Evolutionary conservation across 1,140 invertebrate species (phyloP), one percentile per base, ranked within the genome.

Genomic region (Drosophila bocqueti): DNA sequence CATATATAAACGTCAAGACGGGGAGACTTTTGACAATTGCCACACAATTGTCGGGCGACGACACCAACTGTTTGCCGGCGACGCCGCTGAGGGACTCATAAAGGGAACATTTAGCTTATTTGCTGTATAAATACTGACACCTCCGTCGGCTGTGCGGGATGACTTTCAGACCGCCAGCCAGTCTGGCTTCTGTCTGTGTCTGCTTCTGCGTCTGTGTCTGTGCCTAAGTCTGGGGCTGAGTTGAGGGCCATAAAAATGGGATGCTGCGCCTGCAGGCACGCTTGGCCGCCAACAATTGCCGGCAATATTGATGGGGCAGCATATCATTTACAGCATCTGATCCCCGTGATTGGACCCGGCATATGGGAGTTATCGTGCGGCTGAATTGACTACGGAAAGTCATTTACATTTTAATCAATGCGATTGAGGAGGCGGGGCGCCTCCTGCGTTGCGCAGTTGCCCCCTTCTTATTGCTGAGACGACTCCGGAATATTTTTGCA

Each of bases 41-140:
- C 84, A 72, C 81, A 87, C 84, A 89, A 89, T 89, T 89, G 84
- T 89, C 85, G 82, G 58, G 64, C 62, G 42, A 68, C 52, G 83
- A 46, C 74, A 64, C 61, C 52, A 54, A 57, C 62, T 82, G 55
- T 46, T 60, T 77, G 78, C 66, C 74, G 47, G 66, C 79, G 58
- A 43, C 61, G 43, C 64, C 16, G 29, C 42, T 40, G 36, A 59
- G 84, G 84, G 81, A 90, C 77, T 84, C 84, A 89, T 89, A 89
- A 89, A 89, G 74, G 78, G 77, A 81, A 81, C 83, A 81, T 83
- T 90, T 89, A 84, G 85, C 84, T 90, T 89, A 90, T 89, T 89
- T 89, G 84, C 81, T 84, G 74, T 81, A 89, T 89, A 89, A 89
- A 89, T 89, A 89, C 85, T 90, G 85, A 89, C 81, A 84, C 84